phyloP scores from a whole-genome alignment of 1,140 invertebrate species.

The Panagrolaimus sp. region DNA sequence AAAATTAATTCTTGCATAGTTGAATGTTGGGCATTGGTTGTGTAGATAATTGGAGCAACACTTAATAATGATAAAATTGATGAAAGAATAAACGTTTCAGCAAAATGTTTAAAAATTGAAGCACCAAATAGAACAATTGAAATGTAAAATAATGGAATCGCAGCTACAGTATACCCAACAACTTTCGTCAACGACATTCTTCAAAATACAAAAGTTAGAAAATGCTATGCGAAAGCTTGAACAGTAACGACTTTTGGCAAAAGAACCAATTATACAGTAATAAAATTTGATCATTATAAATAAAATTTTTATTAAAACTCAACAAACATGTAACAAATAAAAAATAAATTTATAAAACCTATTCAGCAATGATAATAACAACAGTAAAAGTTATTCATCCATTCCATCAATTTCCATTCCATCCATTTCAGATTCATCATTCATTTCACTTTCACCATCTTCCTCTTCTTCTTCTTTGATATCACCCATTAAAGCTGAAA shows the following conservation, averaged over 20 bases:
- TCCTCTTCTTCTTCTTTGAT: no score
- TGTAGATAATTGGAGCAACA: slow-evolving; percentile 2
- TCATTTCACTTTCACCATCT: not conserved
- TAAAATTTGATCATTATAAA: not conserved
- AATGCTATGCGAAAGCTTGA: not conserved
- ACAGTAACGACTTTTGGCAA: not conserved
- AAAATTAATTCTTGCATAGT: not conserved
- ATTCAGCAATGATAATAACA: slow-evolving; percentile 14
- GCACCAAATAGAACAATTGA: slow-evolving; percentile 50
- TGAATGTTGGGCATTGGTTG: not conserved
- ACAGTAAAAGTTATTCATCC: slow-evolving; percentile 22
- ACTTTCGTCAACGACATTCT: slow-evolving; percentile 15
- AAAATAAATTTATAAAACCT: not conserved
- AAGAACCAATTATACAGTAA: not conserved
- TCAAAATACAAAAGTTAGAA: not conserved
- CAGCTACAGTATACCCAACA: slow-evolving; percentile 1
- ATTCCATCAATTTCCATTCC: not conserved
- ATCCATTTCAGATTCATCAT: not conserved
- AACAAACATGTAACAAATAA: slow-evolving; percentile 2
- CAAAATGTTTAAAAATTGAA: slow-evolving; percentile 40
- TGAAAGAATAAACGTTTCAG: not conserved
- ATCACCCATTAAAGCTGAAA: no score
- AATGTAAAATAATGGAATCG: slow-evolving; percentile 36
- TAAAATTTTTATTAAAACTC: slow-evolving; percentile 13
- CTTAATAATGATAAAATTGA: not conserved